These are phyloP conservation scores for Chloroceryle inda DNA, from an alignment of 2,797 vertebrate genomes.

Conservation along the genomic window DNA sequence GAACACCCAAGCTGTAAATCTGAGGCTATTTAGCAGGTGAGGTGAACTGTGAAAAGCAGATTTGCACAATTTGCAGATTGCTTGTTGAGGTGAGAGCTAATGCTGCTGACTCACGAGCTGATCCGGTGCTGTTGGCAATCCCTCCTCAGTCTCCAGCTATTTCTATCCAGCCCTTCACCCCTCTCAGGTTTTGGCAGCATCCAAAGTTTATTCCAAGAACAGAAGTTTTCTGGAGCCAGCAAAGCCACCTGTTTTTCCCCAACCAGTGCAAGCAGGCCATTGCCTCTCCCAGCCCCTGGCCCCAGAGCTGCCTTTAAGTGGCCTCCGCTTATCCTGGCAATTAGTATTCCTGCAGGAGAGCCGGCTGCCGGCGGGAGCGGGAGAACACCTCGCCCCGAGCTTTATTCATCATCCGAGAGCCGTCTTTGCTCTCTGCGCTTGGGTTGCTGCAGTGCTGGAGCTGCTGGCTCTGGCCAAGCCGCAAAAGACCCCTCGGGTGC, in stretches of 20 bases:
- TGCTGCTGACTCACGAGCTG: conserved; percentile 70
- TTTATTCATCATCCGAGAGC: conserved; percentile 3
- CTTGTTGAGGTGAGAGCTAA: conserved; percentile 63
- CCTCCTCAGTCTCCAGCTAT: conserved; percentile 25
- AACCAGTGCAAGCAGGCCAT: neutral
- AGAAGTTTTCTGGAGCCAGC: conserved; percentile 7
- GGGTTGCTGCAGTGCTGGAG: neutral
- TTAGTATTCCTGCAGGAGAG: conserved; percentile 22
- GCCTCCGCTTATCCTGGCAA: neutral
- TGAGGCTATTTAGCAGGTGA: conserved; percentile 44
- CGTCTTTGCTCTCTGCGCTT: neutral
- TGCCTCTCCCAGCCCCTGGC: neutral
- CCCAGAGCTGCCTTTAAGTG: neutral
- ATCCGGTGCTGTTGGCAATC: conserved; percentile 43
- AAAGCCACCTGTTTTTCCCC: neutral
- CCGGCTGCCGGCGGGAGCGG: neutral
- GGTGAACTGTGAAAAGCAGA: conserved; percentile 70
- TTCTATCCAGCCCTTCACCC: conserved; percentile 32
- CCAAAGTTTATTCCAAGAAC: conserved; percentile 32
- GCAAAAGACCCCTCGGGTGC: neutral
- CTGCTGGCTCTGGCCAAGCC: neutral
- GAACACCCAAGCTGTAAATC: conserved; percentile 6
- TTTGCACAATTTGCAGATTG: conserved; percentile 69
- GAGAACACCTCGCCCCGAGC: neutral
- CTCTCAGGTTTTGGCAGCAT: conserved; percentile 8